Percentiles rank a stretch among this genome's conserved stretches.
Conservation (phyloP, 2,113 vertebrate genomes). For the Acinonyx jubatus region DNA sequence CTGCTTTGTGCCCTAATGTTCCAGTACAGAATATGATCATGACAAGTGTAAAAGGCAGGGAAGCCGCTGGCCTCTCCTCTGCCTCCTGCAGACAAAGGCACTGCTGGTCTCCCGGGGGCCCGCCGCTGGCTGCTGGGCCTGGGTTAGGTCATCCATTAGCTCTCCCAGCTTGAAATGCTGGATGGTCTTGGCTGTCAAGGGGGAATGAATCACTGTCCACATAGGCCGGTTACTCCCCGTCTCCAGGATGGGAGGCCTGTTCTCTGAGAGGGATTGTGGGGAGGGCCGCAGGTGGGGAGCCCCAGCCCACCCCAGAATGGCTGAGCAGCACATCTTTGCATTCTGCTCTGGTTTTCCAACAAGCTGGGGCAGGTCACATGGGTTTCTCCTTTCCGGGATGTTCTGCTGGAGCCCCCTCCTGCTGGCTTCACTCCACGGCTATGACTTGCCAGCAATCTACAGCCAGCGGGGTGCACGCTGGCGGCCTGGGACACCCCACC, state of each 20-base stretch:
- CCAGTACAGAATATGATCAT: conserved; percentile 68
- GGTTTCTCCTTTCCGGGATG: background rate
- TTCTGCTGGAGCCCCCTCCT: conserved; percentile 7
- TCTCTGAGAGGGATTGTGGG: background rate
- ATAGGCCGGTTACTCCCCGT: conserved; percentile 71
- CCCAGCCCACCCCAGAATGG: background rate
- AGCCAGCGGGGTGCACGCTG: background rate
- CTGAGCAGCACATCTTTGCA: background rate
- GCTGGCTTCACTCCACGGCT: conserved; percentile 23
- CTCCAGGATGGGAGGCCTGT: background rate
- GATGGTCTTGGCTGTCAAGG: conserved; percentile 85
- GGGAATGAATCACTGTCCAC: conserved; percentile 83
- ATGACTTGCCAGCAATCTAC: background rate
- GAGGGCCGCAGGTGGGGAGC: background rate
- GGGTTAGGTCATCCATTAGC: conserved; percentile 87
- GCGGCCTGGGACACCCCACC: background rate
- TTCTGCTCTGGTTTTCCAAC: background rate
- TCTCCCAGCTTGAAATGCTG: conserved; percentile 79
- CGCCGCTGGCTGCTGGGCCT: conserved; percentile 71
- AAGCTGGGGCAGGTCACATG: background rate
- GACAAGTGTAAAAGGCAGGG: conserved; percentile 71
- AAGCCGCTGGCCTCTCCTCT: conserved; percentile 72
- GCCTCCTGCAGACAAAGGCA: conserved; percentile 73
- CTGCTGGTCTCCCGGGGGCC: conserved; percentile 78
- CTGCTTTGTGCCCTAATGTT: conserved; percentile 57